Base-by-base conservation (phyloP, 2,113 vertebrate species). In the Sprattus sprattus region DNA sequence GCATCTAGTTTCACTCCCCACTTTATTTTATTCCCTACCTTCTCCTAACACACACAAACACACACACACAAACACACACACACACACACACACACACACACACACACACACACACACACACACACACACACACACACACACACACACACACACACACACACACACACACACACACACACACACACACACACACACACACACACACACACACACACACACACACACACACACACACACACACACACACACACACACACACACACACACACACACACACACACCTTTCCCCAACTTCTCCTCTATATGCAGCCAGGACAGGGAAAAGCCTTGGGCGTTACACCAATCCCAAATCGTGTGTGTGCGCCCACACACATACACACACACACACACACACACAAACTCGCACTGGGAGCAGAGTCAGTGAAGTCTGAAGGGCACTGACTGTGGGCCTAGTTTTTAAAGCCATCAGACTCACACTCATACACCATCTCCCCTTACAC, bases 341-440 rank as follows among this genome's bases (percentile, higher is more conserved):
- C 71, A 78, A 78, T 78, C 71, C 71, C 71, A 78, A 78, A 78
- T 44, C 32, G 71, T 78, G 25, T 32, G 39, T 78, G 71, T 78
- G 71, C 64, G n/a, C n/a, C n/a, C 57, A 28, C 64, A 28, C 64
- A 28, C n/a, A 28, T n/a, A 28, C 64, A 67, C n/a, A 67, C 64
- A 67, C 64, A 64, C 57, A 64, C 64, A 71, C 64, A 71, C 64
- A 71, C 64, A 71, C 64, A 71, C 64, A 71, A 25, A 25, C 8
- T 13, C 39, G 71, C 71, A 78, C 71, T 39, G 71, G 71, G 71
- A 78, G 71, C 71, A 78, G 71, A 92, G 93, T 89, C 92, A 92
- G 87, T 90, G 87, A 86, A 92, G 92, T 93, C 93, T 94, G 93
- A 94, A 94, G 93, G 93, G 93, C 93, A 93, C 93, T 78, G 71